Evolutionary conservation across 2,113 vertebrate species (phyloP), one percentile per base, ranked within the genome.

Genomic region (Prochilodus magdalenae): DNA sequence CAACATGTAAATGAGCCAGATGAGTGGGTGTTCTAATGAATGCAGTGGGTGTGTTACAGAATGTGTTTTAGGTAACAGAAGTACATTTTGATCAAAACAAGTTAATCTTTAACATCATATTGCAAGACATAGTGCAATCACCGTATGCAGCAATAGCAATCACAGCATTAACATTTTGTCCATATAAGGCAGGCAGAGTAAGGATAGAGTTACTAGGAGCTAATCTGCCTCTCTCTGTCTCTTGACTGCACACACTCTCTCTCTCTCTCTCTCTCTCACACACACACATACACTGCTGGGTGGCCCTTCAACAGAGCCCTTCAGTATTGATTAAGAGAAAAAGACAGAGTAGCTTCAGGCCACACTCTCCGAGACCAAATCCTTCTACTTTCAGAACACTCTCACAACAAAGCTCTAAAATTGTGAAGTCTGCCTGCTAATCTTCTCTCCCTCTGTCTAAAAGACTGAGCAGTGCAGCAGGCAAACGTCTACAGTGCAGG

Each of bases 281-380:
- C 57, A 73, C 40, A 72, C 66, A 72, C 73, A 75, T 75, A 73
- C 44, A 26, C 60, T 78, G 75, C 75, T 30, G 62, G 51, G 33
- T 47, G 29, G 22, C 69, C 66, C 80, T n/a, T 71, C 40, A 59
- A 82, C 33, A 44, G 63, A 70, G 26, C 70, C 40, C n/a, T 79
- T 82, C 75, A 75, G 49, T 62, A 40, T 81, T 14, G n/a, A 83
- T 79, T 67, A 66, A 67, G 71, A 51, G 49, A 75, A 40, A 72
- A 79, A 73, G 44, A 67, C 57, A 66, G 76, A 57, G 75, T 24
- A 26, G 57, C 51, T 33, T 30, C 13, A 75, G 53, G 69, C 47
- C 60, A 73, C 49, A 40, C 49, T 72, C 69, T 40, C 67, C 49
- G 40, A 67, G 73, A 60, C 47, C 14, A 81, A 77, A 78, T 65